phyloP scores from a whole-genome alignment of 2,888 invertebrate species.

The Lasius platythorax region DNA sequence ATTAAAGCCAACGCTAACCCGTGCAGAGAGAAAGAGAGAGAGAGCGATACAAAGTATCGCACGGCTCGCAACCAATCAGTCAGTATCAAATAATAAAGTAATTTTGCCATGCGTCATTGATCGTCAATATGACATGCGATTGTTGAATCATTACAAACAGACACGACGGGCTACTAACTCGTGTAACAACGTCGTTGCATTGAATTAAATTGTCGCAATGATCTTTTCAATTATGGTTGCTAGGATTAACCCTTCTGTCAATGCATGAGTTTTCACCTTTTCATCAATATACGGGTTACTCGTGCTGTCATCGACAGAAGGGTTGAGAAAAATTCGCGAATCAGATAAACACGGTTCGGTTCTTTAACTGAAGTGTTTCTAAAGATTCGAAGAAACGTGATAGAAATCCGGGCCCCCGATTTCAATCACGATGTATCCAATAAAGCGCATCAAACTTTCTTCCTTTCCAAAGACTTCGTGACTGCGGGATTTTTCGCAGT shows the following conservation, averaged over 20 bases:
- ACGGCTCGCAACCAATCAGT: slow-evolving; percentile 21
- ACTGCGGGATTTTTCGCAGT: slow-evolving; percentile 62
- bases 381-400: slow-evolving; percentile 38
- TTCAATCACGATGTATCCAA: slow-evolving; percentile 53
- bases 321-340: neutral
- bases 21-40: neutral
- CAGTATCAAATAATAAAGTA: slow-evolving; percentile 50
- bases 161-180: neutral
- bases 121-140: slow-evolving; percentile 27
- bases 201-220: neutral
- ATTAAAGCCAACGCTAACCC: slow-evolving; percentile 39
- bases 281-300: too few species aligned
- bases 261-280: too few species aligned
- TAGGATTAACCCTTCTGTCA: neutral
- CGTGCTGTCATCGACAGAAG: too few species aligned
- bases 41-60: slow-evolving; percentile 10
- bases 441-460: slow-evolving; percentile 49
- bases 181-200: neutral
- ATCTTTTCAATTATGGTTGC: too few species aligned
- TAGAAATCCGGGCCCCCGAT: slow-evolving; percentile 48
- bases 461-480: slow-evolving; percentile 62
- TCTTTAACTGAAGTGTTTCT: neutral
- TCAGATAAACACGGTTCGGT: neutral
- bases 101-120: slow-evolving; percentile 26
- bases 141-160: slow-evolving; percentile 14